phyloP scores from a whole-genome alignment of 1,140 invertebrate species.

The Euura lappo region DNA sequence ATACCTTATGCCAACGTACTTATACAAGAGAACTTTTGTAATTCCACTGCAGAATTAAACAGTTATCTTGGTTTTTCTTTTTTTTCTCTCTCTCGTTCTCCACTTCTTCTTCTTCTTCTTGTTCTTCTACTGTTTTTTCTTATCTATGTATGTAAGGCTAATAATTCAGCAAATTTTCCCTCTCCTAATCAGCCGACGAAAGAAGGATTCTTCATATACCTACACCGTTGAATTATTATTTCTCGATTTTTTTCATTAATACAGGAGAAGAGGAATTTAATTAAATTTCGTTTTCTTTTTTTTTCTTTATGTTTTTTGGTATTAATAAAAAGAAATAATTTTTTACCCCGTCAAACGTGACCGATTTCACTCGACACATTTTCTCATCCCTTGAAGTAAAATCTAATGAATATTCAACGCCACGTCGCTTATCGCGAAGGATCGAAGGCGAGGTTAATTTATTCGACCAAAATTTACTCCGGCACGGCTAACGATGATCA shows the following conservation, averaged over 20 bases:
- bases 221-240: neutral
- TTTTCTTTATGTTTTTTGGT: too few species aligned
- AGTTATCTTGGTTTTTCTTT: constrained; percentile 14
- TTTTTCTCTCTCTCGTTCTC: too few species aligned
- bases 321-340: neutral
- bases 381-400: neutral
- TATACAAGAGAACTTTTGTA: constrained; percentile 33
- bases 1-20: neutral
- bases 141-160: too few species aligned
- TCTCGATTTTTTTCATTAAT: neutral
- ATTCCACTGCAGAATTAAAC: constrained; percentile 40
- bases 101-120: too few species aligned
- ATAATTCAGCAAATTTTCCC: too few species aligned
- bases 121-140: too few species aligned
- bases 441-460: neutral
- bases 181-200: too few species aligned
- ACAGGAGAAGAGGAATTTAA: neutral
- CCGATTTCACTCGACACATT: neutral
- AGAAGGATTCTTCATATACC: too few species aligned
- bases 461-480: neutral
- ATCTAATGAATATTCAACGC: neutral
- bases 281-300: too few species aligned
- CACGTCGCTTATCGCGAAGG: neutral
- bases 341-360: neutral
- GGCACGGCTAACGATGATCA: neutral